Base-by-base conservation (phyloP, 2,888 invertebrate species). In the Oegoconia quadripuncta region DNA sequence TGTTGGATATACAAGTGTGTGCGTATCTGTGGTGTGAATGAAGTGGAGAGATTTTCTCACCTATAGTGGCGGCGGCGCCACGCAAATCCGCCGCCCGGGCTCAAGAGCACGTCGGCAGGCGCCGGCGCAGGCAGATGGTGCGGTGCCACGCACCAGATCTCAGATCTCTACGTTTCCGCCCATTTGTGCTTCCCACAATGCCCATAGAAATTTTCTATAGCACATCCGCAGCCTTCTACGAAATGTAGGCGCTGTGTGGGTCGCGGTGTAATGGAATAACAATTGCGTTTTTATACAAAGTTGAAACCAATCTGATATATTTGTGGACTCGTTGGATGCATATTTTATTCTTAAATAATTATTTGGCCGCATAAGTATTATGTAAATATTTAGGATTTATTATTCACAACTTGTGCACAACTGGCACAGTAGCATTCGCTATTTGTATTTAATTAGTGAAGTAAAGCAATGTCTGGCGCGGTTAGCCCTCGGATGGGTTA, bases 201-300 rank as follows among this genome's bases (percentile, higher is more conserved):
- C 58, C 67, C 69, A 74, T 75, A 74, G 64, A 63, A 56, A 55
- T 53, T 26, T 18, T 36, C 41, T 42, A 42, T 40, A 39, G 40
- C 46, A 46, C 50, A 51, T 52, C 49, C 48, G 48, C 55, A 68
- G 65, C 77, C 80, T 77, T 77, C 78, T 72, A 65, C 73, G 75
- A 79, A 77, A 64, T 65, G 79, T 81, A 77, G 81, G 81, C 79
- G 78, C 65, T 50, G 71, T 64, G 79, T 79, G 78, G 77, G 76
- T 52, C 59, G 34, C 36, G 40, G 37, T 34, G 39, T 7, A 11
- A 32, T 39, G 32, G 49, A 46, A 28, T 52, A 60, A 64, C 65
- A 64, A 73, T 74, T 72, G 68, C 65, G 64, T 71, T 79, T 75
- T 77, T 73, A 73, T n/a, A 74, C 68, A 66, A 72, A 66, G 65